Evolutionary conservation across 2,888 invertebrate species (phyloP).

Genomic region (Phaonia tiefii): DNA sequence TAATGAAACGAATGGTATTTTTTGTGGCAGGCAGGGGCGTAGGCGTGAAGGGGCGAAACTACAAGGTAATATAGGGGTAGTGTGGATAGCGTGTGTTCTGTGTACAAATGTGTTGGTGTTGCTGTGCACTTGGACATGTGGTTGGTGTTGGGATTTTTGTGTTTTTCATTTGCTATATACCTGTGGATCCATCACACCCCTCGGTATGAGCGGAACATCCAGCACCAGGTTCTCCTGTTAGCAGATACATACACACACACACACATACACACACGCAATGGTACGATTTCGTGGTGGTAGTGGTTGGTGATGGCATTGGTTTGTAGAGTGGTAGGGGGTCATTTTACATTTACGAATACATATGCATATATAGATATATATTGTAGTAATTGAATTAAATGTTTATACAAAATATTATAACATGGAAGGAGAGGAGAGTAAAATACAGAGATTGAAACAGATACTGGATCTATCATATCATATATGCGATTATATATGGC

Average conservation of each 20-base stretch:
- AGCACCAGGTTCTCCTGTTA: slow-evolving; percentile 88
- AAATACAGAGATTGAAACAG: slow-evolving; percentile 23
- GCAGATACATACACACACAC: slow-evolving; percentile 32
- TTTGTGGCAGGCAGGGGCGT: no score
- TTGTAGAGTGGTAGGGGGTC: slow-evolving; percentile 26
- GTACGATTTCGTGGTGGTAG: no score
- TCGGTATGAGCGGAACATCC: slow-evolving; percentile 96
- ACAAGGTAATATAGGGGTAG: background rate
- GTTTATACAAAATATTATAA: slow-evolving; percentile 54
- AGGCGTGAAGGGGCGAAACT: background rate
- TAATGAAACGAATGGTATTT: no score
- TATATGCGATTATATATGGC: background rate
- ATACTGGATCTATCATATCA: slow-evolving; percentile 1
- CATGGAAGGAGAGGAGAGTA: slow-evolving; percentile 28
- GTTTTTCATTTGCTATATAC: slow-evolving; percentile 80
- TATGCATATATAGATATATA: slow-evolving; percentile 6
- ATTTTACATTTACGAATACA: slow-evolving; percentile 41
- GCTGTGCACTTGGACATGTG: background rate
- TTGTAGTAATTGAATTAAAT: slow-evolving; percentile 58
- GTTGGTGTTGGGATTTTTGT: slow-evolving; percentile 7
- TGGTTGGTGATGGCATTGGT: background rate
- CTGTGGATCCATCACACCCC: slow-evolving; percentile 96
- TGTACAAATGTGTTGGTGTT: background rate
- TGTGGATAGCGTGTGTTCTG: background rate
- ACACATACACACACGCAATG: slow-evolving; percentile 26